Base-by-base conservation (phyloP, 2,797 vertebrate species). In the Orientallactaga sibirica region DNA sequence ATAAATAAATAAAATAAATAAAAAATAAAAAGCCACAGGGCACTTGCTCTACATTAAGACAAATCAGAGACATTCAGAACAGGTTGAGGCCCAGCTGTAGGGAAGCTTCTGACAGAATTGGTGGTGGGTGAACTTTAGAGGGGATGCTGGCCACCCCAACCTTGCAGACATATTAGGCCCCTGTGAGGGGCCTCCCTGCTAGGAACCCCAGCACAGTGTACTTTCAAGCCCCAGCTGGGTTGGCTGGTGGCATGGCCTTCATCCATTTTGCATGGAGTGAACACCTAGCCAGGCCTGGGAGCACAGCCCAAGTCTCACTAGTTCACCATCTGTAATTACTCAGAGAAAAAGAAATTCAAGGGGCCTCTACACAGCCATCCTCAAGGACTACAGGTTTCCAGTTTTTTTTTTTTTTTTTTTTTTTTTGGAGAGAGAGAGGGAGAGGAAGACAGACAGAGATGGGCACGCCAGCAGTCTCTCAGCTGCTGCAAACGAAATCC, bases 21-120 rank as follows among this genome's bases (percentile, higher is more conserved):
- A 48, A 48, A 58, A 58, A 4, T 58, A 16, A 58, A 58, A 58
- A 97, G 33, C 76, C 93, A 41, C 79, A 71, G 94, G 82, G 76
- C 90, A 84, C 93, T 94, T 92, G 88, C 75, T 96, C 85, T 86
- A 43, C 64, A 62, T 95, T 94, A 91, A 73, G 58, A 37, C n/a
- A 33, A 92, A 94, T 85, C 74, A 76, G 86, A 86, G 77, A 33
- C 85, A 73, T 64, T 15, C 6, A n/a, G 96, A 90, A 81, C 1
- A n/a, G 74, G 43, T 33, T 58, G 79, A 67, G n/a, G 76, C 52
- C 61, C n/a, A 7, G 55, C 90, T 94, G 67, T 2, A 33, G 55
- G 82, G 86, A 80, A 88, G 37, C 37, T 66, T 75, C 89, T 62
- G 43, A 91, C 41, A 67, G 15, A 73, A 14, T 33, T 67, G 43